phyloP scores from a whole-genome alignment of 2,113 vertebrate species.

The Quiscalus mexicanus region DNA sequence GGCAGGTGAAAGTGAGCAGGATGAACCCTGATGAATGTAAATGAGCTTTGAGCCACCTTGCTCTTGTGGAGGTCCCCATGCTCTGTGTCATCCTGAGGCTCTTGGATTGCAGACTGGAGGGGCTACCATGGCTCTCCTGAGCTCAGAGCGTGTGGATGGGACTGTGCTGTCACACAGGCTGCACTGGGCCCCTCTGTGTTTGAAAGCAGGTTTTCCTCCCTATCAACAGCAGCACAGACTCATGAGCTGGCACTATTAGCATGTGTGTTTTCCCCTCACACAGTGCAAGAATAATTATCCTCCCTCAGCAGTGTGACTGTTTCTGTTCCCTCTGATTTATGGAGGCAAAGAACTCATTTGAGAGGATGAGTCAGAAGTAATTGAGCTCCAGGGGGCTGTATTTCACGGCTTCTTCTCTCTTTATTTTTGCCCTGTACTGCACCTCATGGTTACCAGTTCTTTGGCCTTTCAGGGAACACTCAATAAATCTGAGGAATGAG shows the following conservation, averaged over 20 bases:
- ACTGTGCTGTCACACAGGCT: background rate
- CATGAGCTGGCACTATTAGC: background rate
- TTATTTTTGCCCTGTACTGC: background rate
- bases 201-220: background rate
- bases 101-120: background rate
- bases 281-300: conserved; percentile 40
- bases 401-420: background rate
- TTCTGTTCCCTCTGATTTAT: conserved; percentile 62
- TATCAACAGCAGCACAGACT: background rate
- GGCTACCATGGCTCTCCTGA: accelerated
- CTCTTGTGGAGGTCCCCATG: background rate
- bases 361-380: conserved; percentile 63
- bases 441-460: background rate
- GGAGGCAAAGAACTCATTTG: conserved; percentile 41
- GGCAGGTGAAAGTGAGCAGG: background rate
- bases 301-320: background rate
- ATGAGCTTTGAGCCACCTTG: background rate
- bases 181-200: background rate
- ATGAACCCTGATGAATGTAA: background rate
- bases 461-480: background rate
- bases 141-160: accelerated
- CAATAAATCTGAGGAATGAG: background rate
- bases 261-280: background rate
- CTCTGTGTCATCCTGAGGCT: background rate
- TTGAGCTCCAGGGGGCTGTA: conserved; percentile 38